Conservation (phyloP, 1,140 invertebrate genomes). For the Drepana arcuata region DNA sequence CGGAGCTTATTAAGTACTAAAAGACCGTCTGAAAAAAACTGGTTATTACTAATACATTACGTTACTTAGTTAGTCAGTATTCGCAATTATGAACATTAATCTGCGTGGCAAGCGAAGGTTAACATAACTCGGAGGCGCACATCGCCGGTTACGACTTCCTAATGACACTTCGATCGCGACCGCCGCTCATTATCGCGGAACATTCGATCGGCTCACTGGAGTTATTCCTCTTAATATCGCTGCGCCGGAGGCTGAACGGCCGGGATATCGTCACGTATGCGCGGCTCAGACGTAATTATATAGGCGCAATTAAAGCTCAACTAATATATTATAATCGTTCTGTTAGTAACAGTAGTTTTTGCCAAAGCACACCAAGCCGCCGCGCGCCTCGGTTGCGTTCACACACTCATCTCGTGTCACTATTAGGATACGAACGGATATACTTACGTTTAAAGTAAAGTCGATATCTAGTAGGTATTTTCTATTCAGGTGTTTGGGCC, state of each 20-base stretch:
- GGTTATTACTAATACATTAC: constrained; percentile 12
- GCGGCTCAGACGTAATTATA: constrained; percentile 59
- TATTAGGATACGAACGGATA: no score
- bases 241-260: constrained; percentile 42
- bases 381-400: constrained; percentile 37
- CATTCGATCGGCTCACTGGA: constrained; percentile 60
- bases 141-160: constrained; percentile 62
- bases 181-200: constrained; percentile 62
- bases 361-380: constrained; percentile 39
- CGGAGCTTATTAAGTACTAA: constrained; percentile 8
- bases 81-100: constrained; percentile 45
- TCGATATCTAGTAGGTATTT: no score
- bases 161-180: constrained; percentile 64
- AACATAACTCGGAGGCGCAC: constrained; percentile 54
- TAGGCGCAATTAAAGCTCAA: constrained; percentile 62
- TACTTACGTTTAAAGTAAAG: no score
- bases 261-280: constrained; percentile 68
- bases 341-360: constrained; percentile 60
- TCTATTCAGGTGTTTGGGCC: no score
- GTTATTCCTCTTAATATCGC: constrained; percentile 67
- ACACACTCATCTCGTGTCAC: constrained; percentile 37
- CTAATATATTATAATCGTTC: constrained; percentile 71
- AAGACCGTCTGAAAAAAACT: constrained; percentile 7
- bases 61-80: constrained; percentile 9
- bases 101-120: constrained; percentile 30